These are phyloP conservation scores for Alces alces DNA, from an alignment of 2,113 vertebrate genomes.

Conservation along the genomic window DNA sequence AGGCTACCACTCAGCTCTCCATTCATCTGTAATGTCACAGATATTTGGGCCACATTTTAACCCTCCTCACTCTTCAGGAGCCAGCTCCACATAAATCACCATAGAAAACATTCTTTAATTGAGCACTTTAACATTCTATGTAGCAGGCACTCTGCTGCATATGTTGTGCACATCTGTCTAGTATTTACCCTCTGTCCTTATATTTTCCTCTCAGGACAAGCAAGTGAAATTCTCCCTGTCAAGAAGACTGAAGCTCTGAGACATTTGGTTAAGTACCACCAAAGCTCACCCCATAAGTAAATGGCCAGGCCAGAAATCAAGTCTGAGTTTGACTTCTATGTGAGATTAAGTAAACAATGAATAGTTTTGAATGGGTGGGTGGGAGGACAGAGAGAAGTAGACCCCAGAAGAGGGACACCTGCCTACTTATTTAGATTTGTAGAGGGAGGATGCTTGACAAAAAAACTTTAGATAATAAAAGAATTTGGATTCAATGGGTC, in stretches of 20 bases:
- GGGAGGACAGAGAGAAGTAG: not conserved
- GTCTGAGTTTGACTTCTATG: not conserved
- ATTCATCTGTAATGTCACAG: not conserved
- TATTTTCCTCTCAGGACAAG: not conserved
- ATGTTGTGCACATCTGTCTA: not conserved
- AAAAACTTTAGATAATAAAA: not conserved
- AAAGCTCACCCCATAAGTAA: not conserved
- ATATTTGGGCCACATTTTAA: not conserved
- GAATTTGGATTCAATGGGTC: not conserved
- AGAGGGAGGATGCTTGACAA: not conserved
- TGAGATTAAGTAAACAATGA: not conserved
- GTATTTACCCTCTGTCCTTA: not conserved
- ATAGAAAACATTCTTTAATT: not conserved
- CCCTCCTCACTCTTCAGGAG: not conserved
- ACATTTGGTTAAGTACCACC: not conserved
- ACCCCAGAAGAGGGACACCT: not conserved
- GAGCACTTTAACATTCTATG: not conserved
- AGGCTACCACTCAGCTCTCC: not conserved
- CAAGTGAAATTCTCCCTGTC: not conserved
- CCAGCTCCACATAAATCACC: not conserved
- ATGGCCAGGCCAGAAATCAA: not conserved
- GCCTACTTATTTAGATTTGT: not conserved
- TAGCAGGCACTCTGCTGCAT: not conserved
- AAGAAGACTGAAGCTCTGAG: not conserved
- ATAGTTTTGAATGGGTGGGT: not conserved